Base-by-base conservation (phyloP, 2,888 invertebrate species). In the Rotaria socialis region DNA sequence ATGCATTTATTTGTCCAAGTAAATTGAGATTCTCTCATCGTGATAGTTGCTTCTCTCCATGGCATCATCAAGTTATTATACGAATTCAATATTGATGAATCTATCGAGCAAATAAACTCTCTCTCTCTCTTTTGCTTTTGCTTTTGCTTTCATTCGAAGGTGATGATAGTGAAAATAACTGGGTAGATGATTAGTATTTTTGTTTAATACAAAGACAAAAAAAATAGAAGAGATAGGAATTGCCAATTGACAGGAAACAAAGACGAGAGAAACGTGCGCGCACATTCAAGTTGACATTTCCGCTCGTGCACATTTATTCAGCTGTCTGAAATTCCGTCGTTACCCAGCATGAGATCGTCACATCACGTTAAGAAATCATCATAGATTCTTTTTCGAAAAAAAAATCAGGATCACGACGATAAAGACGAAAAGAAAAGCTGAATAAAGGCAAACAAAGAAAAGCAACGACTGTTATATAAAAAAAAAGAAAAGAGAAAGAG, bases 201-300 rank as follows among this genome's bases (percentile, higher is more conserved):
- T 67, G 35, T 67, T 67, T 67, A 67, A 67, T 67, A 67, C 35
- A 67, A 67, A 67, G 67, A 67, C 27, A 67, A 67, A 67, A 67
- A 67, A 35, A 67, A 67, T 67, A 67, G 67, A 67, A 67, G 35
- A 27, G 67, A 67, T 67, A 67, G 67, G 67, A 67, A 35, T 35
- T 67, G 67, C 35, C 67, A 67, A 67, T 67, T 67, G 67, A 67
- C 67, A 67, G 67, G 67, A 67, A 67, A 67, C 67, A 67, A 35
- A 67, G 67, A 67, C 67, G 35, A 67, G 35, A 67, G 67, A 67
- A 67, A 67, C 24, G 56, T 35, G 67, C 67, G 67, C 67, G 35
- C 67, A 35, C 80, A 80, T 80, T 80, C 80, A 80, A 80, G 80
- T 80, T 80, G 80, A 80, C 80, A 80, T 80, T 80, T 80, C 80